These are phyloP conservation scores for Procavia capensis DNA, from an alignment of 2,113 vertebrate species.

Conservation along the genomic window DNA sequence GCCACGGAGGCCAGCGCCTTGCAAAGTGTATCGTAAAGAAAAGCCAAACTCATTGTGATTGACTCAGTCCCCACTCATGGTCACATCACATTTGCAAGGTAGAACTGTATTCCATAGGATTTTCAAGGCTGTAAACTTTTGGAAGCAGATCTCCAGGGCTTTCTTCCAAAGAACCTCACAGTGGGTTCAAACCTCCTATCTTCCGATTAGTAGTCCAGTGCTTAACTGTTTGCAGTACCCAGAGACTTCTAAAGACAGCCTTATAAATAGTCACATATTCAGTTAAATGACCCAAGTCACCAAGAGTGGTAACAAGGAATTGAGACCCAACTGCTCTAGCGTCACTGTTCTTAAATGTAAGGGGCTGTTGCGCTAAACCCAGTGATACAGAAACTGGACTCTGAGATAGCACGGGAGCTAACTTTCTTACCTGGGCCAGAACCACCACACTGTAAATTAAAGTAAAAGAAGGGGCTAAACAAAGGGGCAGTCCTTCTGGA, in stretches of 20 bases:
- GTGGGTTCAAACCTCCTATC: too few species aligned
- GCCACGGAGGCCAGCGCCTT: background rate
- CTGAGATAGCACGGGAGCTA: background rate
- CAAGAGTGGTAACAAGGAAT: background rate
- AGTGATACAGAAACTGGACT: background rate
- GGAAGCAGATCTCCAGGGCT: background rate
- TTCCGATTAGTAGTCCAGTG: too few species aligned
- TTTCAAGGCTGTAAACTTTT: background rate
- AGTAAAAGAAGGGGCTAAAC: background rate
- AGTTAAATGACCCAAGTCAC: background rate
- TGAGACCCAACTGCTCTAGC: background rate
- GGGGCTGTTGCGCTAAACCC: background rate
- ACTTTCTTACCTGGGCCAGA: too few species aligned
- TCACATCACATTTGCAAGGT: background rate
- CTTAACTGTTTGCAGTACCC: background rate
- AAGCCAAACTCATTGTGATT: background rate
- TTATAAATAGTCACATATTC: background rate
- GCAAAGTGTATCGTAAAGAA: background rate
- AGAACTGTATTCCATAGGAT: background rate
- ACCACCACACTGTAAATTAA: background rate
- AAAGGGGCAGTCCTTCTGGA: background rate
- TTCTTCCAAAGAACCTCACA: background rate
- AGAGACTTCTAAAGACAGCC: background rate
- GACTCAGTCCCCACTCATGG: background rate
- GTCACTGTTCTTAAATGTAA: background rate